Evolutionary conservation across 2,113 vertebrate species (phyloP).

Genomic region (Pampusana beccarii): DNA sequence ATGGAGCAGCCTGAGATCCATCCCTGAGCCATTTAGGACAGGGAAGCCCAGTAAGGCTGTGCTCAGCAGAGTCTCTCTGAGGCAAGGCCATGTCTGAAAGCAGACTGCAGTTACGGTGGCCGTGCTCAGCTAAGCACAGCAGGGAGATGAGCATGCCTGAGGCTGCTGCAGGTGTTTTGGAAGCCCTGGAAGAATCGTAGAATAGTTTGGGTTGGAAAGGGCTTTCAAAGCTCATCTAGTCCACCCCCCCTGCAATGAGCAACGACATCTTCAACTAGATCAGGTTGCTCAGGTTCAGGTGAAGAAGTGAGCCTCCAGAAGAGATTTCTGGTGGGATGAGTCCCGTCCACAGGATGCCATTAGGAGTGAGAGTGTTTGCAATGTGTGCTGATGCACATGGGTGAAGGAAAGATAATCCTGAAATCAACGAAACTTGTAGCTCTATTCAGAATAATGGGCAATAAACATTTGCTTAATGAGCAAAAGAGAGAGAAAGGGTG

Average conservation of each 20-base stretch:
- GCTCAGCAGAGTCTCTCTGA: background rate
- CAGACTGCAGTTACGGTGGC: background rate
- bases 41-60: background rate
- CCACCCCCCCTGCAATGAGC: too few relatives aligned
- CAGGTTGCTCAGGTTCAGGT: too few relatives aligned
- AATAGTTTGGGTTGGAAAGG: too few relatives aligned
- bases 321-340: background rate
- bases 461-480: background rate
- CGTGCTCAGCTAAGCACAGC: fast-evolving
- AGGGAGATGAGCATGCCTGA: background rate
- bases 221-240: too few relatives aligned
- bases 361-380: background rate
- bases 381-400: fast-evolving
- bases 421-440: background rate
- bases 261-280: too few relatives aligned
- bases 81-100: background rate
- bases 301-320: background rate
- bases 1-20: background rate
- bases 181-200: background rate
- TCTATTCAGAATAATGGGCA: background rate
- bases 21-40: background rate
- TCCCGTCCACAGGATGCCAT: background rate
- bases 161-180: background rate
- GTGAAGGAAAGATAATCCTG: background rate
- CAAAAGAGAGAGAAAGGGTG: background rate